These are phyloP conservation scores for Chrysemys picta DNA, from an alignment of 2,113 vertebrate species.

Conservation along the genomic window DNA sequence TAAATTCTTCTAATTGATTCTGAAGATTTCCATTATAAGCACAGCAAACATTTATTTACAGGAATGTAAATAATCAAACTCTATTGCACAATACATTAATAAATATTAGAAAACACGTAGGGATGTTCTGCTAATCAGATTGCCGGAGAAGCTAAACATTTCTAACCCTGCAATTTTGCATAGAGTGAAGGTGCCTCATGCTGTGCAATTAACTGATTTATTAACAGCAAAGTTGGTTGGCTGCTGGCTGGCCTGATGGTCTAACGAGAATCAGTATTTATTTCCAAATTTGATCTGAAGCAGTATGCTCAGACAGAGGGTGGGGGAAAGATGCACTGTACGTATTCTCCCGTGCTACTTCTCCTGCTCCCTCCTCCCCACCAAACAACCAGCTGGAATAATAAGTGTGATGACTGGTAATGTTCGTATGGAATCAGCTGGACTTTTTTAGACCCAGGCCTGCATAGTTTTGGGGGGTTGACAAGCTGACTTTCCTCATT, in stretches of 20 bases:
- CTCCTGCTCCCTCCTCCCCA: neutral
- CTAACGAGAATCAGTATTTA: constrained; percentile 1
- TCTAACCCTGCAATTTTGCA: constrained; percentile 69
- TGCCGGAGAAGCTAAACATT: constrained; percentile 63
- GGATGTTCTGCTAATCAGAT: constrained; percentile 63
- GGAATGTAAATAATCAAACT: constrained; percentile 71
- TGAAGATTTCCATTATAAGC: constrained; percentile 67
- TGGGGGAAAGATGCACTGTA: neutral
- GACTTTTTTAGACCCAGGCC: neutral
- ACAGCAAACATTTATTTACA: constrained; percentile 59
- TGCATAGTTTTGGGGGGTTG: neutral
- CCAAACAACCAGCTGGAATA: neutral
- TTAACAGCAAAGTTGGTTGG: constrained; percentile 43
- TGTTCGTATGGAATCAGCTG: neutral
- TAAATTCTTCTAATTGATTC: constrained; percentile 62
- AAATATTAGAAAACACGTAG: constrained; percentile 73
- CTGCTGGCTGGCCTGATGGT: constrained; percentile 25
- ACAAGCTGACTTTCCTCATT: neutral
- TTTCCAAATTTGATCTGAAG: constrained; percentile 3
- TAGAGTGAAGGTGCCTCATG: constrained; percentile 57
- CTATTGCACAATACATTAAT: constrained; percentile 55
- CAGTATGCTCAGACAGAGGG: neutral
- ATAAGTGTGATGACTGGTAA: neutral
- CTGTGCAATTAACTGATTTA: constrained; percentile 68
- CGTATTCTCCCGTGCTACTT: neutral